Base-by-base conservation (phyloP, 2,113 vertebrate species). In the Mixornis gularis region DNA sequence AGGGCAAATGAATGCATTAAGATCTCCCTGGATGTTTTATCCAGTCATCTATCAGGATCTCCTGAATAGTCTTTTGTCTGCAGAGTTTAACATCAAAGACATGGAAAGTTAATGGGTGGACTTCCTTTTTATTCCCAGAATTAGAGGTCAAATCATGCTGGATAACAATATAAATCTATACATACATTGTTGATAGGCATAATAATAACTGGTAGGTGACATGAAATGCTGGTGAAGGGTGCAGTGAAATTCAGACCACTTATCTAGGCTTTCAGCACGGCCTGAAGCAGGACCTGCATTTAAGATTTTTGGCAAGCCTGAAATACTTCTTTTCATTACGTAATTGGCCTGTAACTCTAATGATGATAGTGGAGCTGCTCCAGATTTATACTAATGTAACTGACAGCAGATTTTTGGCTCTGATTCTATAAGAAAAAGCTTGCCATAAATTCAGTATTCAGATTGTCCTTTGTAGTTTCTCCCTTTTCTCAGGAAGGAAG, bases 301-400 rank as follows among this genome's bases (percentile, higher is more conserved):
- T 94, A 89, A 89, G 71, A 94, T 59, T 95, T 93, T 95, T 95
- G 95, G 94, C 94, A 96, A 95, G 91, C 87, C 79, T 21, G 7
- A 93, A 96, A 85, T 93, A 92, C 85, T 80, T 73, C 85, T 93
- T 95, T 92, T 96, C 94, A 95, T 96, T 95, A 95, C 32, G 89
- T 95, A 94, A 95, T 96, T 96, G 93, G 93, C 93, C 95, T 91
- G 94, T 92, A 94, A 94, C 89, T 92, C 96, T 92, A 94, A 94
- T 96, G 94, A 96, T 93, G 92, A 92, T 92, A 87, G 89, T 95
- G 94, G 95, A 94, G 94, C 89, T 93, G 94, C 91, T 96, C 95
- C 95, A 96, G 85, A 96, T 96, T 95, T 89, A 83, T 87, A 83
- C 91, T 89, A 92, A 96, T 89, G 56, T 93, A 96, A 94, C 92